Evolutionary conservation across 2,888 invertebrate species (phyloP).

Genomic region (Chelonus formosanus): DNA sequence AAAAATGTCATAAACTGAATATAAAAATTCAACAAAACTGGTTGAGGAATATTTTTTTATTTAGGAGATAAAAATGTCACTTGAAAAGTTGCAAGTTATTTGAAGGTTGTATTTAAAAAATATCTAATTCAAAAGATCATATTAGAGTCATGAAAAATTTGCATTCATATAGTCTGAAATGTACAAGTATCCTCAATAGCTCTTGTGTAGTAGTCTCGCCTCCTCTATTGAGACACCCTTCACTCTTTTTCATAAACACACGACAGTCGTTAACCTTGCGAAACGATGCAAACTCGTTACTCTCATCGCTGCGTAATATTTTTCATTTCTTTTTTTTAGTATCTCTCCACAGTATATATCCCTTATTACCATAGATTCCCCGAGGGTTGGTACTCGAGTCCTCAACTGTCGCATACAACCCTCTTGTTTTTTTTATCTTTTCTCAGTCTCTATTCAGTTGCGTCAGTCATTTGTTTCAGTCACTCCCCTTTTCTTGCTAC

Average conservation of each 20-base stretch:
- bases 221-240: slow-evolving; percentile 24
- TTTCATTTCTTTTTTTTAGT: neutral
- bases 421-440: slow-evolving; percentile 9
- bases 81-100: no score
- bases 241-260: slow-evolving; percentile 4
- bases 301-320: slow-evolving; percentile 19
- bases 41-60: no score
- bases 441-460: neutral
- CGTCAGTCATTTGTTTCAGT: slow-evolving; percentile 13
- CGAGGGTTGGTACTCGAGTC: slow-evolving; percentile 40
- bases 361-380: slow-evolving; percentile 38
- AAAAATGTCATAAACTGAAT: no score
- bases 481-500: slow-evolving; percentile 18
- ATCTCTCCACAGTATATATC: slow-evolving; percentile 14
- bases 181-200: slow-evolving; percentile 9
- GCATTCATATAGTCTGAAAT: slow-evolving; percentile 4
- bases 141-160: slow-evolving; percentile 4
- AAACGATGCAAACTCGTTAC: slow-evolving; percentile 10
- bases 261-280: slow-evolving; percentile 15
- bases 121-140: neutral
- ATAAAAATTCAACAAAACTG: no score
- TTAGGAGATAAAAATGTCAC: no score
- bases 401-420: slow-evolving; percentile 32
- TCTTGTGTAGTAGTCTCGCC: slow-evolving; percentile 22
- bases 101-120: no score